Percentiles rank a stretch among this genome's conserved stretches.
These are phyloP conservation scores for Paralichthys olivaceus DNA, from an alignment of 2,113 vertebrate species.

Conservation along the genomic window DNA sequence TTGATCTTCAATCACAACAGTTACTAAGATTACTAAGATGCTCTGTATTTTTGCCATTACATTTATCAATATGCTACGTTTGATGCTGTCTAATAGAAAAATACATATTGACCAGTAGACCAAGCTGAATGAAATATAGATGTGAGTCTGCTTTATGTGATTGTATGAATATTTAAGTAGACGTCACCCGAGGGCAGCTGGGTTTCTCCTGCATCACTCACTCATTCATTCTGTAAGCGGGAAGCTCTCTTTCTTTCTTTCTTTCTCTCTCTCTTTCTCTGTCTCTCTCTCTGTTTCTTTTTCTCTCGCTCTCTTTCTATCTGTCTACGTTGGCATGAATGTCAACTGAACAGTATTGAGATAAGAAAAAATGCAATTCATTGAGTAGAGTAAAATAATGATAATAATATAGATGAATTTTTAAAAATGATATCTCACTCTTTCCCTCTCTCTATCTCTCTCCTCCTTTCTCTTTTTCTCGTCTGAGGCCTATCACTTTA, in stretches of 20 bases:
- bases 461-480: conserved; percentile 69
- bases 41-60: not conserved
- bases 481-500: conserved; percentile 74
- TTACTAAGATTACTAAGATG: too few relatives aligned
- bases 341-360: not conserved
- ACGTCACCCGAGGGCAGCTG: not conserved
- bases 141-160: conserved; percentile 53
- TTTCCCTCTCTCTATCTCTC: not conserved
- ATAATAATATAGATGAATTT: not conserved
- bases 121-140: conserved; percentile 16
- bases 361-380: not conserved
- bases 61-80: not conserved
- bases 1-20: too few relatives aligned
- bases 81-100: conserved; percentile 24
- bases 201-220: not conserved
- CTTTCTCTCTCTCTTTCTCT: not conserved
- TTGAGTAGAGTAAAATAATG: not conserved
- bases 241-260: not conserved
- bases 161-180: conserved; percentile 73
- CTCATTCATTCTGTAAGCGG: not conserved
- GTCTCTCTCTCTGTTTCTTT: too few relatives aligned
- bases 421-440: not conserved
- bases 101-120: conserved; percentile 17
- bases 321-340: not conserved
- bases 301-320: not conserved